Base-by-base conservation (phyloP, 2,888 invertebrate genomes). In the Atherix ibis region DNA sequence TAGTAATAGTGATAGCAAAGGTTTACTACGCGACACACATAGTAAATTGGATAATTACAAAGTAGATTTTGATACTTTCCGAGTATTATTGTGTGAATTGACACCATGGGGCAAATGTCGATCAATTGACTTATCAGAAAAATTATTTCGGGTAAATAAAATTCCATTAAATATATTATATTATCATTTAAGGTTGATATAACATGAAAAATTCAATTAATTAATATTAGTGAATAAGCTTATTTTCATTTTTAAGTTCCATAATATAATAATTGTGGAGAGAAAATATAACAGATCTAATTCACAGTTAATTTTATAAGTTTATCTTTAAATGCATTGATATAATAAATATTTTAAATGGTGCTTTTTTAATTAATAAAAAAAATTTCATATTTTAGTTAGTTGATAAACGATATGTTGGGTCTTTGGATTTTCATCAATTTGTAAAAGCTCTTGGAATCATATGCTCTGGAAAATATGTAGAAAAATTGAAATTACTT, bases 61-160 rank as follows among this genome's bases (percentile, higher is more conserved):
- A 52, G 65, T 95, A 3, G 92, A 95, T 62, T 92, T 78, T 58
- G 80, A 85, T 42, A 79, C 89, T 52, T 97, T 95, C 62, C 76
- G 79, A 45, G 74, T 79, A 34, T 65, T 95, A 37, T 89, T 91
- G 58, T 70, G 74, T 10, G 81, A 83, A 1, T 63, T 95, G 17
- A 85, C 89, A 3, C 89, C 94, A 0, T 97, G 95, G 95, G 84
- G 85, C 5, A 76, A 73, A 46, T 87, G 85, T 40, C 75, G 74
- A 43, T 76, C 80, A 0, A 82, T 91, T 46, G 74, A 76, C 10
- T 67, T 95, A 35, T 77, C 88, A 15, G 80, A 85, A 35, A 75
- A 92, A 53, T 71, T 89, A 51, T 97, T 95, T 56, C 76, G 84
- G 63, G 92, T 94, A 62, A 58, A 62, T 53, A 36, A 2, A 28